These are phyloP conservation scores for Pyrrhia umbra DNA, from an alignment of 2,888 invertebrate genomes.

Conservation along the genomic window DNA sequence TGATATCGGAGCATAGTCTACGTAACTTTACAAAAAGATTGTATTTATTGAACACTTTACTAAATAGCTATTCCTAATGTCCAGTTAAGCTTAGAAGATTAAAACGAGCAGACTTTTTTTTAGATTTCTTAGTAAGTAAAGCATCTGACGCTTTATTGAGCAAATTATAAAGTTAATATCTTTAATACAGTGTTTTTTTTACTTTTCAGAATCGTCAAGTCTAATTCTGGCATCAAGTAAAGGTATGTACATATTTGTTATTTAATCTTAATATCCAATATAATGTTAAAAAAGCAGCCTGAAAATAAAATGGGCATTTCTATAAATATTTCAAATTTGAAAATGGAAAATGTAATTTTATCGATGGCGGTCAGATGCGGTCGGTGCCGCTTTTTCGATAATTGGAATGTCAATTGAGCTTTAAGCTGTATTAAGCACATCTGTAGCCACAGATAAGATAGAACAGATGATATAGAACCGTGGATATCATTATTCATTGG, in stretches of 20 bases:
- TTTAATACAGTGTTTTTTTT: no score
- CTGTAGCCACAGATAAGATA: conserved; percentile 13
- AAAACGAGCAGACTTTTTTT: no score
- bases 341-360: conserved; percentile 13
- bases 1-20: not conserved
- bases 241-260: no score
- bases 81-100: no score
- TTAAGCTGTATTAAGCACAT: conserved; percentile 22
- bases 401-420: conserved; percentile 47
- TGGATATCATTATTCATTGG: not conserved
- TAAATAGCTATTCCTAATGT: no score
- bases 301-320: not conserved
- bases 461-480: not conserved
- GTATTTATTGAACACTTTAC: no score
- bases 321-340: conserved; percentile 9
- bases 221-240: no score
- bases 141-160: no score
- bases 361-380: conserved; percentile 19
- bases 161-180: no score
- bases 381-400: conserved; percentile 37
- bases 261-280: no score
- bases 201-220: no score
- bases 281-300: not conserved
- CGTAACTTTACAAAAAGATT: not conserved
- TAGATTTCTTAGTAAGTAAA: no score